Conservation (phyloP, 2,113 vertebrate species). For the Prochilodus magdalenae region DNA sequence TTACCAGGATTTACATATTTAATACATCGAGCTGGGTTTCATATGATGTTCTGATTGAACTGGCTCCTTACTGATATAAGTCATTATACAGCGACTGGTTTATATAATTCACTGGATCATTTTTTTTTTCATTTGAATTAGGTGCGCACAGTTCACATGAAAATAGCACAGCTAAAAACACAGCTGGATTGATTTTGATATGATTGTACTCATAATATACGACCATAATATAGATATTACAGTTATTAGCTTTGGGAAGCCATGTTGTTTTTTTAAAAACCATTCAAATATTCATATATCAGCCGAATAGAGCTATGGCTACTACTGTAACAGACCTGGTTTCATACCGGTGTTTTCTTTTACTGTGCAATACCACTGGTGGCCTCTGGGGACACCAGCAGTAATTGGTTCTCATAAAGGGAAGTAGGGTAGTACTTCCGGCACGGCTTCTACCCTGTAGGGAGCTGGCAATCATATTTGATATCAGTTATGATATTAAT, state of each 20-base stretch:
- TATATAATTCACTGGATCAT: neutral
- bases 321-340: too few species aligned
- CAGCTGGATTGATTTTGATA: neutral
- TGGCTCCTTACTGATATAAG: neutral
- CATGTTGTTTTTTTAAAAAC: neutral
- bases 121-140: neutral
- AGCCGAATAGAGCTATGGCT: neutral
- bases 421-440: too few species aligned
- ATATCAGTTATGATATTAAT: neutral
- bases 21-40: neutral
- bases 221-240: neutral
- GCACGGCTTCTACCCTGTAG: conserved; percentile 1
- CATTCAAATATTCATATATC: neutral
- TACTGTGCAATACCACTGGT: too few species aligned
- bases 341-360: too few species aligned
- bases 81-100: neutral
- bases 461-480: neutral
- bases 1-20: conserved; percentile 12
- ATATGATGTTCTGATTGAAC: neutral
- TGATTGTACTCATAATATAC: neutral
- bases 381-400: too few species aligned
- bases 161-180: neutral
- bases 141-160: neutral
- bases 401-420: too few species aligned
- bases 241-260: neutral